phyloP scores from a whole-genome alignment of 2,888 invertebrate species.

The Temnothorax ravouxi region DNA sequence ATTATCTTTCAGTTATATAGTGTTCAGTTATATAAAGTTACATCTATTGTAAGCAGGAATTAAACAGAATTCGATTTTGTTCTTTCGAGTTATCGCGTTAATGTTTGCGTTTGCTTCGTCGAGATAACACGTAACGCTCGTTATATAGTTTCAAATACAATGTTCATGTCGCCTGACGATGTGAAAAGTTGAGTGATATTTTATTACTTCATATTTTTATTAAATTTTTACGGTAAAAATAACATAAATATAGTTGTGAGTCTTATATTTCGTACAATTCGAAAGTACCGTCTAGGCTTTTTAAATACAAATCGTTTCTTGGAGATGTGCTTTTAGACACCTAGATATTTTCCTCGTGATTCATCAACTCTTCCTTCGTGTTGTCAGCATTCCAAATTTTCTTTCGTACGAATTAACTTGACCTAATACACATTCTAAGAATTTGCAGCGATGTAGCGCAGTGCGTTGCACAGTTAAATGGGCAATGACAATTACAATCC shows the following conservation, averaged over 20 bases:
- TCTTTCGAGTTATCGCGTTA: constrained; percentile 13
- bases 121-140: background rate
- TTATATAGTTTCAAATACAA: background rate
- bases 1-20: background rate
- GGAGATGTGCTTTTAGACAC: background rate
- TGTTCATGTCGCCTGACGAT: too few species aligned
- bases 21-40: background rate
- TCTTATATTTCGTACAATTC: background rate
- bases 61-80: constrained; percentile 15
- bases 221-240: background rate
- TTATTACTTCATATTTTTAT: background rate
- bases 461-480: background rate
- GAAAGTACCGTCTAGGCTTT: background rate
- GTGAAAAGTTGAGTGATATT: background rate
- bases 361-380: background rate
- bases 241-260: background rate
- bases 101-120: constrained; percentile 9
- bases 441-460: background rate
- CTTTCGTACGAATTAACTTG: constrained; percentile 7
- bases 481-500: background rate
- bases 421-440: background rate
- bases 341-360: constrained; percentile 11
- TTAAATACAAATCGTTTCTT: background rate
- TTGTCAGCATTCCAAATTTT: constrained; percentile 10
- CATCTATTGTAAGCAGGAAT: background rate